Evolutionary conservation across 2,797 vertebrate species (phyloP).

Genomic region (Gallinago solitaria): DNA sequence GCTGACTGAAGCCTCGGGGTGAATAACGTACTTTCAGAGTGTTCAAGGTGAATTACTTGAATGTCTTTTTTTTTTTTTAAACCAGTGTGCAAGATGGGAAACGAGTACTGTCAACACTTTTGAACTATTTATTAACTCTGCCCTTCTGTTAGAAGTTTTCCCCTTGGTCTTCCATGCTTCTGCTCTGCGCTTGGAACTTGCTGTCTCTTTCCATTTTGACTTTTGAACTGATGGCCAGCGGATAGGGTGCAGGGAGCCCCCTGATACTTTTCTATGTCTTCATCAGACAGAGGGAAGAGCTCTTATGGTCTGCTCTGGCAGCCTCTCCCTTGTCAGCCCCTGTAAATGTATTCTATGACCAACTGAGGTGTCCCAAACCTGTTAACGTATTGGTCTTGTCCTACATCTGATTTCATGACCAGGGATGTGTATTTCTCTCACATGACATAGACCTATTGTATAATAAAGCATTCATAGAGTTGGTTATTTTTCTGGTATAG

Average conservation of each 20-base stretch:
- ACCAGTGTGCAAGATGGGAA: neutral
- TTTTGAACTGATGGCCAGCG: neutral
- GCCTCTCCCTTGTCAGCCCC: neutral
- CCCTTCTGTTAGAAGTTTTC: neutral
- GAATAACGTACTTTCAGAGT: neutral
- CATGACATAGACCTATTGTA: neutral
- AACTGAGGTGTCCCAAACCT: neutral
- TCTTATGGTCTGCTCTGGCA: rapidly evolving
- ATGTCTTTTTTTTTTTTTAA: neutral
- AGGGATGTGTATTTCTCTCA: neutral
- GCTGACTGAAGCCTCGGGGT: neutral
- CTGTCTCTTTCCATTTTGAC: neutral
- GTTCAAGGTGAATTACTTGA: neutral
- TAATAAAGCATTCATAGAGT: neutral
- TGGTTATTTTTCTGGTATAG: neutral
- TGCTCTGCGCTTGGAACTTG: neutral
- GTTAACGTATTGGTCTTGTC: neutral
- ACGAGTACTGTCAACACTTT: neutral
- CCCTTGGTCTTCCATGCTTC: neutral
- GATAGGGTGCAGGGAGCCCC: too few species aligned
- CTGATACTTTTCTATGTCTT: too few species aligned
- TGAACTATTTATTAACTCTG: neutral
- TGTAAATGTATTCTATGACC: neutral
- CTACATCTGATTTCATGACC: neutral
- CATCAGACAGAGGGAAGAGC: neutral